Base-by-base conservation (phyloP, 92 coral and sea anemone genomes). In the Metridium senile region DNA sequence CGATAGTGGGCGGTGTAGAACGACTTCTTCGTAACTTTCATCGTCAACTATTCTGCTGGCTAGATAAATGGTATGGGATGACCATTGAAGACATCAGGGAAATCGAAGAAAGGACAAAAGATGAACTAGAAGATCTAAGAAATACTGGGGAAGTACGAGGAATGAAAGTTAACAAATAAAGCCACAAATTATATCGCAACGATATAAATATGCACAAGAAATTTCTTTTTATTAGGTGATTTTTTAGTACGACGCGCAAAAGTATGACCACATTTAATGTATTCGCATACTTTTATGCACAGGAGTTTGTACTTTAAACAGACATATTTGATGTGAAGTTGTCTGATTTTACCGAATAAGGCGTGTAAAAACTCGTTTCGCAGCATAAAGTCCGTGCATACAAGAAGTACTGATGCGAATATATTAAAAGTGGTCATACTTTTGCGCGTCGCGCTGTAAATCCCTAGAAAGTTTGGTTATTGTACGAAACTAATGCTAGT, bases 31-130 rank as follows among this genome's bases (percentile, higher is more conserved):
- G 80, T 58, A 96, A 96, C 73, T 96, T 96, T 68, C 99, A 96
- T 74, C 99, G 99, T 43, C 97, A 96, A 85, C 77, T 96, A 64
- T 93, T 92, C 46, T 96, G 99, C 67, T 96, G 99, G 99, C 45
- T 96, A 25, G 99, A 96, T 57, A 83, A 81, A 23, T 96, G 99
- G 99, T 83, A 35, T 67, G 99, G 99, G 20, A 74, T 92, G 97
- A 93, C 97, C 11, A 89, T 96, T 62, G 87, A 87, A n/a, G 99
- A 93, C 47, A 96, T 96, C 72, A 84, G 99, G 57, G 43, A 54
- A 31, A 69, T 96, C 10, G 99, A 96, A 84, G 90, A 92, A n/a
- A 46, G 87, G 35, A 90, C 99, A 2, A 92, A 93, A 75, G 52
- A 17, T 13, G 89, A 96, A 8, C 80, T 96, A 29, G 97, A 87